Percentiles rank a stretch among this genome's conserved stretches.
Evolutionary conservation across 2,797 vertebrate genomes (phyloP).

Genomic region (Rachycentron canadum): DNA sequence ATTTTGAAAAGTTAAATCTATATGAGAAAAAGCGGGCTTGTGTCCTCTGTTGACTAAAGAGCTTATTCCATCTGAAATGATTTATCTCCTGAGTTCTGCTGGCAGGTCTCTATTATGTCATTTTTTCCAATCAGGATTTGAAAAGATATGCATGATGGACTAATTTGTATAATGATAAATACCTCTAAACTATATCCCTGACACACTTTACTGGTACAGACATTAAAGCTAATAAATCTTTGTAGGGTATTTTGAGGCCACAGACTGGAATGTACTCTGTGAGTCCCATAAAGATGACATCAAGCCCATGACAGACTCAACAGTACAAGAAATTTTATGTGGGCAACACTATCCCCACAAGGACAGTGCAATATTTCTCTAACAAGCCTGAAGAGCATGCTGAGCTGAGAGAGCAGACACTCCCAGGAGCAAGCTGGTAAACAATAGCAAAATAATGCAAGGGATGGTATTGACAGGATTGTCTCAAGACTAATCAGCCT

Average conservation of each 20-base stretch:
- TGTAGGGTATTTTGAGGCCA: not conserved
- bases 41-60: not conserved
- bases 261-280: not conserved
- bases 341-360: not conserved
- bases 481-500: not conserved
- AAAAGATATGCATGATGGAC: not conserved
- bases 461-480: not conserved
- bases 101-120: not conserved
- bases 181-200: not conserved
- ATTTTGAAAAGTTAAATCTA: too few species aligned
- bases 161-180: not conserved
- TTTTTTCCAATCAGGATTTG: not conserved
- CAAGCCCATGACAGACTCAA: not conserved
- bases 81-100: not conserved
- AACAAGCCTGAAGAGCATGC: not conserved
- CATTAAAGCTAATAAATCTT: too few species aligned
- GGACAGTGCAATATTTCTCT: not conserved
- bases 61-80: not conserved
- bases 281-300: not conserved
- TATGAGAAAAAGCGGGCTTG: too few species aligned
- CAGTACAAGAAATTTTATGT: not conserved
- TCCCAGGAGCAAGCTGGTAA: not conserved
- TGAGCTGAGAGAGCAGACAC: not conserved
- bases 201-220: not conserved
- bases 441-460: not conserved